Percentiles rank a stretch among this genome's conserved stretches.
Evolutionary conservation across 1,140 invertebrate genomes (phyloP).

Genomic region (Meloidogyne chitwoodi): DNA sequence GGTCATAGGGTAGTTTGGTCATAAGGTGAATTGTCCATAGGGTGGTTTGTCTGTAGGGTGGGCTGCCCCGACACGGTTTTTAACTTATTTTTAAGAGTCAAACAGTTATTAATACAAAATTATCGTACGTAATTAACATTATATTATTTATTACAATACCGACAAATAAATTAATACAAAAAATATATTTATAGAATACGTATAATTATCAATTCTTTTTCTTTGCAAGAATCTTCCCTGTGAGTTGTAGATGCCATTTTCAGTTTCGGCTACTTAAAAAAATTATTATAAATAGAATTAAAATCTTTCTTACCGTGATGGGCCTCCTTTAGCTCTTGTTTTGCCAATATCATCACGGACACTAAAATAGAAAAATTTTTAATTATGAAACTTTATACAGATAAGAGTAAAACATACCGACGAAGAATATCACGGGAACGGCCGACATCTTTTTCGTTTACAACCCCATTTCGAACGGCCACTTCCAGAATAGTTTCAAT

Average conservation of each 20-base stretch:
- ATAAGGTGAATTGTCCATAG: too few relatives aligned
- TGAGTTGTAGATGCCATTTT: neutral
- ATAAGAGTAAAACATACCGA: neutral
- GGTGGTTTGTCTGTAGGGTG: too few relatives aligned
- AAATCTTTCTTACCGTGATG: neutral
- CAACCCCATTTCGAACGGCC: neutral
- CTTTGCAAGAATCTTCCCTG: neutral
- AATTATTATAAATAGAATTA: neutral
- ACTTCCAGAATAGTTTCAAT: neutral
- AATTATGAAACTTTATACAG: neutral
- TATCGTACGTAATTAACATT: too few relatives aligned
- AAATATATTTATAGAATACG: neutral
- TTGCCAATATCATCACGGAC: neutral
- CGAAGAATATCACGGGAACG: neutral
- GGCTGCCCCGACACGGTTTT: too few relatives aligned
- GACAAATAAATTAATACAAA: too few relatives aligned
- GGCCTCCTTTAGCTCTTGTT: neutral
- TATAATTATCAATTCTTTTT: neutral
- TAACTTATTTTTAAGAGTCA: too few relatives aligned
- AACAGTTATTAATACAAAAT: too few relatives aligned
- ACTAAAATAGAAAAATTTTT: neutral
- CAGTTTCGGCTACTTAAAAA: neutral
- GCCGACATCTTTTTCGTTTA: neutral
- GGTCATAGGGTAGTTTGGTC: too few relatives aligned
- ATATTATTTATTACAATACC: too few relatives aligned